Evolutionary conservation across 2,113 vertebrate genomes (phyloP), one percentile per base, ranked within the genome.

Genomic region (Cardinalis cardinalis): DNA sequence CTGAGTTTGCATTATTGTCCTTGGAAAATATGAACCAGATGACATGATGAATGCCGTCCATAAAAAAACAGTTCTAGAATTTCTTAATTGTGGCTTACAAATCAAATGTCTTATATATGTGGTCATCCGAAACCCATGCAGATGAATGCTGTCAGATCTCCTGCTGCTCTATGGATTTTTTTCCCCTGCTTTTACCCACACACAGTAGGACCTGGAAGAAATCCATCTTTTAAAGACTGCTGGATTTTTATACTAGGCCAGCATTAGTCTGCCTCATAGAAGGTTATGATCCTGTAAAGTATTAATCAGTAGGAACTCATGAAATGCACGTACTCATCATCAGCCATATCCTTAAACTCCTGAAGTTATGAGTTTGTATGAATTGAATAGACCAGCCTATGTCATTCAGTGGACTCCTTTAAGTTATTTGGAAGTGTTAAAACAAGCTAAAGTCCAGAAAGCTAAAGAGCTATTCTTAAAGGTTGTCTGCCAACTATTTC

Each of bases 21-120:
- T 48, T 90, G 83, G 89, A 95, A 96, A 95, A 96, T 93, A 82
- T 89, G 93, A 96, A 90, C 70, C 88, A 94, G 82, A 91, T 90
- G 93, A 91, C 49, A 69, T 74, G 87, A 91, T 87, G 63, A 93
- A 93, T 86, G 49, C 51, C 0, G 0, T 91, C 80, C 93, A 87
- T 87, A 89, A 84, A 96, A 95, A 95, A 84, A 43, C 55, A 75
- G n/a, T 89, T 89, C 70, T 93, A 90, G 66, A 92, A 80, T 96
- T 95, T 94, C 92, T 95, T 92, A 95, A 92, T 91, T 95, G 92
- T 83, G 77, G 79, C 77, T 90, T 95, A 48, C 56, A 93, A 90
- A 89, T 96, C 56, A 92, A 72, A 93, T 94, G 61, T 94, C 88
- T 93, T 63, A 65, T 89, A 61, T 51, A 79, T 85, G 74, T 83